Conservation (phyloP, 2,797 vertebrate genomes). For the Denticeps clupeoides region DNA sequence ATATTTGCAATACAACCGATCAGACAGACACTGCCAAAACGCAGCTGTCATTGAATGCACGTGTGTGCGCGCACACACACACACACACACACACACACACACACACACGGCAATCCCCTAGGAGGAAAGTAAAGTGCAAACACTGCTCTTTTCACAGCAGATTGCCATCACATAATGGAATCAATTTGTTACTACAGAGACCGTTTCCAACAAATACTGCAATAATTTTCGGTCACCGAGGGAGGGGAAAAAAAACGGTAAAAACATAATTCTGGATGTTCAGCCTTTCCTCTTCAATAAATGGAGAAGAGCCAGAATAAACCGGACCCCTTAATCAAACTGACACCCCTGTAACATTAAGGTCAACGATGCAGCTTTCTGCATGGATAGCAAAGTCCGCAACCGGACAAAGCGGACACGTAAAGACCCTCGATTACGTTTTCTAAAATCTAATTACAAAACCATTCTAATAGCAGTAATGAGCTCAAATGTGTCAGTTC, state of each 20-base stretch:
- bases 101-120: constrained; percentile 1
- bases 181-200: constrained; percentile 23
- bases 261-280: constrained; percentile 13
- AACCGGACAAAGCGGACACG: too few relatives aligned
- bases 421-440: too few relatives aligned
- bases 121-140: constrained; percentile 17
- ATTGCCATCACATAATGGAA: constrained; percentile 30
- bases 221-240: constrained; percentile 14
- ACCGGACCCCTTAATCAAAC: constrained; percentile 22
- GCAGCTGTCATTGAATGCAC: too few relatives aligned
- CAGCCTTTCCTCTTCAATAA: constrained; percentile 9
- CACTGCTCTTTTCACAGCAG: constrained; percentile 28
- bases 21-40: too few relatives aligned
- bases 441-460: too few relatives aligned
- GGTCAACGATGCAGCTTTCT: too few relatives aligned
- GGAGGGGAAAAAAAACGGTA: constrained; percentile 1
- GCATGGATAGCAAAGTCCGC: too few relatives aligned
- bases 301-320: constrained; percentile 2
- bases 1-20: too few relatives aligned
- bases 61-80: constrained; percentile 10
- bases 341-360: too few relatives aligned
- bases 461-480: too few relatives aligned
- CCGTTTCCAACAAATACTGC: constrained; percentile 18
- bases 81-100: constrained; percentile 6
- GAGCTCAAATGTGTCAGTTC: too few relatives aligned